Base-by-base conservation (phyloP, 2,888 invertebrate genomes). In the Sturmia bella region DNA sequence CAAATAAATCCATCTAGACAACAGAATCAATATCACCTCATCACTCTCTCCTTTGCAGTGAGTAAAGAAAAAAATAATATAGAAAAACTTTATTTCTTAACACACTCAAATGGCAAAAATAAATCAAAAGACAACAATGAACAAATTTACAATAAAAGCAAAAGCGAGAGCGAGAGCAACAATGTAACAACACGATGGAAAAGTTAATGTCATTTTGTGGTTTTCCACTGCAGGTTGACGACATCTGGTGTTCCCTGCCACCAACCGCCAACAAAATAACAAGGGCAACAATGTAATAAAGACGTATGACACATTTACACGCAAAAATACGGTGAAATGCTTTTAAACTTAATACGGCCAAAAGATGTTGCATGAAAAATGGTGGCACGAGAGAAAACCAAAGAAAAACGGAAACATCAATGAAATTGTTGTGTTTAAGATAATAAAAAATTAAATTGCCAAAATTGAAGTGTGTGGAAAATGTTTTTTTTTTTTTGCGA, bases 141-240 rank as follows among this genome's bases (percentile, higher is more conserved):
- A 13, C 32, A 19, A 11, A 52, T 12, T 39, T 24, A 48, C 21
- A 52, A 39, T 7, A 68, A 69, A 27, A 57, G 50, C 24, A 63
- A 80, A 39, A 54, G 24, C 17, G 21, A 78, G 57, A 66, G 19
- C 12, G 24, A 45, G 54, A 73, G 50, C 59, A 61, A 66, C 66
- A 66, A 48, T 64, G 21, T 17, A 70, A 57, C 17, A 64, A 64
- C 54, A 41, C 17, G 59, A 39, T 54, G 64, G 69, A 70, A 72
- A 54, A 61, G 81, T 72, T 80, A 84, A 81, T 82, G 79, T 74
- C 84, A 72, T 82, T 82, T 82, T 79, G 82, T 74, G 84, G 84
- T 54, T 83, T 79, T 76, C 32, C 69, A 73, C 73, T 73, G 76
- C 81, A 82, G 82, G 84, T 84, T 84, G 82, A 77, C 73, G 77